Evolutionary conservation across 2,888 invertebrate species (phyloP), one percentile per base, ranked within the genome.

Genomic region (Pandemis corylana): DNA sequence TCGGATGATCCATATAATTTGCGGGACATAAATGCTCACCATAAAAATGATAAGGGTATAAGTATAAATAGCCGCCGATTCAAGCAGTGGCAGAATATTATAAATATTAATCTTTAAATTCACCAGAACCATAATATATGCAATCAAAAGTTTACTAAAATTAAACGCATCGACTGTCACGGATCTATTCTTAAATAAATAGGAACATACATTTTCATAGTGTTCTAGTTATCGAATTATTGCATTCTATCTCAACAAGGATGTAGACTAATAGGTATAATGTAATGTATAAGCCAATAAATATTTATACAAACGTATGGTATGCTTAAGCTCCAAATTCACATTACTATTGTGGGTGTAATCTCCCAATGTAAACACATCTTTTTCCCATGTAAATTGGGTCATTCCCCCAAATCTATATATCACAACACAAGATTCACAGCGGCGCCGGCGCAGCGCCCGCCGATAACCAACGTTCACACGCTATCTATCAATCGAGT

Each of bases 381-480:
- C 61, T 61, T 69, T 41, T 79, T 81, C 82, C 80, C 80, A 81
- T 78, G 76, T 72, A 76, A 83, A 81, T 81, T 81, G 77, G 82
- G 83, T 80, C 80, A 80, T 76, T 79, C 79, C 79, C 79, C 73
- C 70, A 74, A 63, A 73, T 49, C n/a, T 36, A 51, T 36, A 51
- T 36, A 67, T 51, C 51, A 53, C n/a, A 41, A 51, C 51, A 53
- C n/a, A 41, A 51, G 67, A 67, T 51, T 56, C 13, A 66, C 61
- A 61, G 56, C 36, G 76, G 75, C 51, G 56, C 76, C 63, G 79
- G 79, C 81, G 80, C 79, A 75, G 80, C 83, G 80, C 77, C 79
- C 83, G 80, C 76, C 79, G 90, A 91, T 91, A 91, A 90, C 83
- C 77, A 63, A 56, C 79, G 87, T 89, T 92, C 91, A 88, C 91